These are phyloP conservation scores for Echinarachnius parma DNA, from an alignment of 53 echinoderm and acorn worm genomes.

Conservation along the genomic window DNA sequence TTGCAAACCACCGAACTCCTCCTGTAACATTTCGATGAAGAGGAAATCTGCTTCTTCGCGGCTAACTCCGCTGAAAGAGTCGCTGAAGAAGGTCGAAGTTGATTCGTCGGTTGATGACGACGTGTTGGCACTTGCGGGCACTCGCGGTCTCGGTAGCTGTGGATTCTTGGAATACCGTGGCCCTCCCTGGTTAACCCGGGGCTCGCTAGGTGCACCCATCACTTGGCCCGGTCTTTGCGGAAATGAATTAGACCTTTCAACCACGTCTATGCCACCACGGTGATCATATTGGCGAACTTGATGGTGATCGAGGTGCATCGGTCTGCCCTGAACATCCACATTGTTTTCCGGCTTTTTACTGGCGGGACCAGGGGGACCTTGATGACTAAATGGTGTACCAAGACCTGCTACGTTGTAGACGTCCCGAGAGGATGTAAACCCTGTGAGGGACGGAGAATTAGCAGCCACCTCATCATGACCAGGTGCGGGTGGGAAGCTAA, in stretches of 20 bases:
- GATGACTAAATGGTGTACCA: neutral
- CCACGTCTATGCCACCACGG: neutral
- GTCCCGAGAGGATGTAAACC: neutral
- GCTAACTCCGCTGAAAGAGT: conserved; percentile 36
- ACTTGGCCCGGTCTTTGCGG: too few species aligned
- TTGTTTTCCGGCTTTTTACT: neutral
- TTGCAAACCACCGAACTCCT: conserved; percentile 69
- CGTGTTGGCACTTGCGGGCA: conserved; percentile 10
- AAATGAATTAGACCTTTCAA: neutral
- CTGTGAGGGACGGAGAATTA: neutral
- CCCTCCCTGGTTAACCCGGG: conserved; percentile 8
- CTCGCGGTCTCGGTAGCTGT: conserved; percentile 7
- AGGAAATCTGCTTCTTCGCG: conserved; percentile 70
- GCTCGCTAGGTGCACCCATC: neutral
- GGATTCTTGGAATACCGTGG: conserved; percentile 56
- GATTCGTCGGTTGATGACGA: conserved; percentile 34
- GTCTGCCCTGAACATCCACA: conserved; percentile 20
- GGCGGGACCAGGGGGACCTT: neutral
- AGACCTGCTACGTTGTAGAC: conserved; percentile 8
- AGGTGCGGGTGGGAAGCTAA: conserved; percentile 8
- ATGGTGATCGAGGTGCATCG: conserved; percentile 3
- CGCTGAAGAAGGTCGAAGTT: conserved; percentile 31
- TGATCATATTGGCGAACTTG: conserved; percentile 24
- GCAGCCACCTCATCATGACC: neutral
- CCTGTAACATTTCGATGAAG: conserved; percentile 90